phyloP scores from a whole-genome alignment of 2,797 vertebrate genomes.

The Eulemur rubriventer region DNA sequence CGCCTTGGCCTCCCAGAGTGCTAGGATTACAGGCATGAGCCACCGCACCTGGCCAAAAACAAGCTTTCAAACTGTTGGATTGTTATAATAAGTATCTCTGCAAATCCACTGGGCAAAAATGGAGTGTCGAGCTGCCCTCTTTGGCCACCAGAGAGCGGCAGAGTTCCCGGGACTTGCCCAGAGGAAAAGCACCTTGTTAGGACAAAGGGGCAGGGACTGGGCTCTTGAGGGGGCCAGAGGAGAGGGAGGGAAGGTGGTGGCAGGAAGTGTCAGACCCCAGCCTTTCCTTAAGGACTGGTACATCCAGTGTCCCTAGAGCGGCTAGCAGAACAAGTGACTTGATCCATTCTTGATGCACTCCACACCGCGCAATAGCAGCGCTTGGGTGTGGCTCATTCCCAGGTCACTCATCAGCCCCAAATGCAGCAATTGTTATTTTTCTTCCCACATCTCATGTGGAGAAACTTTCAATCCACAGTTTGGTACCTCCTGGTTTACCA shows the following conservation, averaged over 20 bases:
- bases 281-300: background rate
- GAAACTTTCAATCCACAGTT: background rate
- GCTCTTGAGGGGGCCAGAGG: background rate
- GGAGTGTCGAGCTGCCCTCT: background rate
- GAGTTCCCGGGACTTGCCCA: background rate
- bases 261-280: too few relatives aligned
- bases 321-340: background rate
- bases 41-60: too few relatives aligned
- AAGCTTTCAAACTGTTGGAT: background rate
- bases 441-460: background rate
- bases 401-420: background rate
- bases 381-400: background rate
- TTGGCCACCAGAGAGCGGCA: constrained; percentile 11
- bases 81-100: background rate
- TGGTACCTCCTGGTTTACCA: too few relatives aligned
- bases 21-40: too few relatives aligned
- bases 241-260: background rate
- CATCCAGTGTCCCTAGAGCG: background rate
- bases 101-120: background rate
- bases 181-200: background rate
- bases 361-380: background rate
- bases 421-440: background rate
- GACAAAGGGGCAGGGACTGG: background rate
- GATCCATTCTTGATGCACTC: background rate
- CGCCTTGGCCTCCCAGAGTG: too few relatives aligned